phyloP scores from a whole-genome alignment of 2,888 invertebrate species.

The Aphrophora alni region DNA sequence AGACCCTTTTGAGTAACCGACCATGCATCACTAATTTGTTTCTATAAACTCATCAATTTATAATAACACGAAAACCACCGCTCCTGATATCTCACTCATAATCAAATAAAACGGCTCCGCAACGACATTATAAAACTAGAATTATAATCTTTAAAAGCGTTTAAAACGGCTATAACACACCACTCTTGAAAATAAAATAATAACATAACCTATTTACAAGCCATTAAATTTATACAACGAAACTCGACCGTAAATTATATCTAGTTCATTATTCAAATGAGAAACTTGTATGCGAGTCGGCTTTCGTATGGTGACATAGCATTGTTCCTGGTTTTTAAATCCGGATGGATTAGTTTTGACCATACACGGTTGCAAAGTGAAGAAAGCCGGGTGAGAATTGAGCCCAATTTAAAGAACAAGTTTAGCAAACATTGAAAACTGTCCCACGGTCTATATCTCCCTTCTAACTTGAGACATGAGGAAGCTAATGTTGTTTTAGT shows the following conservation, averaged over 20 bases:
- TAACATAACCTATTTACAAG: conserved; percentile 2
- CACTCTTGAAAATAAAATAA: background rate
- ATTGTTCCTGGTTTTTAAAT: background rate
- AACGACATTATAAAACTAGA: background rate
- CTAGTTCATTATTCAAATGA: background rate
- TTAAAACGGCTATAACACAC: background rate
- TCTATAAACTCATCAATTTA: no score
- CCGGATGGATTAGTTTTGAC: background rate
- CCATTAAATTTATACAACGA: background rate
- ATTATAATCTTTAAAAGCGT: background rate
- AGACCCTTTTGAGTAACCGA: no score
- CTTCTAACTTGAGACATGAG: background rate
- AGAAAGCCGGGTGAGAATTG: background rate
- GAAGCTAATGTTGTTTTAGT: no score
- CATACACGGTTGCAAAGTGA: background rate
- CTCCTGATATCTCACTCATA: background rate
- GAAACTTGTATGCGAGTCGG: background rate
- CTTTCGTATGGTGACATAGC: background rate
- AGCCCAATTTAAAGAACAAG: conserved; percentile 2
- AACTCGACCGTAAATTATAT: background rate
- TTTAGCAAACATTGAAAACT: background rate
- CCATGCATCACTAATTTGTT: no score
- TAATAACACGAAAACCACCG: no score
- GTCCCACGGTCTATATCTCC: background rate
- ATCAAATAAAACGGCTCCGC: background rate